Evolutionary conservation across 2,888 invertebrate genomes (phyloP).

Genomic region (Notodonta ziczac): DNA sequence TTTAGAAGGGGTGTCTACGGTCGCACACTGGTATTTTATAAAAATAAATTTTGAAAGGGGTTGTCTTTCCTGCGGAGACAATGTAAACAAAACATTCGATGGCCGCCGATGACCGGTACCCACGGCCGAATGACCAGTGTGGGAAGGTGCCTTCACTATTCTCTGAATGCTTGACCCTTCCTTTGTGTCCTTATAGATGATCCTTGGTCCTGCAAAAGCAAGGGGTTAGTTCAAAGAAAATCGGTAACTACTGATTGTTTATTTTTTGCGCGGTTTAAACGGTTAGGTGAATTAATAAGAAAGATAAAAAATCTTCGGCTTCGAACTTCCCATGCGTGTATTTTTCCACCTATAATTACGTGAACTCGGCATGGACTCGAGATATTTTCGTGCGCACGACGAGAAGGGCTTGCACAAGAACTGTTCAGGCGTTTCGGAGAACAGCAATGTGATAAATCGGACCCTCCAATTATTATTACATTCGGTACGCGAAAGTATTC

Average conservation of each 20-base stretch:
- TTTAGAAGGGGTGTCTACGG: conserved; percentile 65
- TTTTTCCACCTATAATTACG: conserved; percentile 81
- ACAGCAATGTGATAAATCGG: conserved; percentile 82
- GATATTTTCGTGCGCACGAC: conserved; percentile 82
- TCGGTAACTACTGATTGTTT: conserved; percentile 55
- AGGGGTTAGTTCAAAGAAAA: conserved; percentile 64
- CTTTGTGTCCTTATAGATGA: conserved; percentile 63
- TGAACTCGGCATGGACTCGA: conserved; percentile 71
- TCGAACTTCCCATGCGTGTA: conserved; percentile 75
- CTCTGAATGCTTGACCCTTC: conserved; percentile 72
- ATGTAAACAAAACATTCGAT: conserved; percentile 74
- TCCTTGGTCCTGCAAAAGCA: conserved; percentile 56
- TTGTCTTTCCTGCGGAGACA: conserved; percentile 65
- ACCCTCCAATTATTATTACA: conserved; percentile 83
- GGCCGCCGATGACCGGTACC: conserved; percentile 80
- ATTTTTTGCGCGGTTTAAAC: conserved; percentile 71
- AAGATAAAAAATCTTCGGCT: conserved; percentile 62
- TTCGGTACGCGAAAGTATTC: conserved; percentile 79
- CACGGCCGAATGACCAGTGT: conserved; percentile 73
- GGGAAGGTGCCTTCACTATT: conserved; percentile 69
- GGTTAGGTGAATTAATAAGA: conserved; percentile 66
- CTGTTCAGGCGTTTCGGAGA: conserved; percentile 80
- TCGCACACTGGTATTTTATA: conserved; percentile 62
- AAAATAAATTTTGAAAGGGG: conserved; percentile 54
- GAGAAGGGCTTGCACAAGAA: conserved; percentile 80